Conservation (phyloP, 2,888 invertebrate species). For the Nymphalis urticae region DNA sequence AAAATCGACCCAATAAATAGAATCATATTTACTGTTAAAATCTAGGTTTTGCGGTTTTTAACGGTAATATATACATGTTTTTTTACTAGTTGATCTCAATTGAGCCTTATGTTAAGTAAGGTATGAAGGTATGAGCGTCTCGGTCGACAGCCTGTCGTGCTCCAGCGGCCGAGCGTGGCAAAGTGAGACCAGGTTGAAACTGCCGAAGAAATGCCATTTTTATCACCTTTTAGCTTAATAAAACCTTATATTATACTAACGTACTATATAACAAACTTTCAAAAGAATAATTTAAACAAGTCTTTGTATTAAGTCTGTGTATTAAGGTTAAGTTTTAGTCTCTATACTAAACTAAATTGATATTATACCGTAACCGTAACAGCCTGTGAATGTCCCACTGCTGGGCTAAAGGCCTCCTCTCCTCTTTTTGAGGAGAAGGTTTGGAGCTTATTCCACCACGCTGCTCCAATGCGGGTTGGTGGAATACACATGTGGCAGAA, state of each 20-base stretch:
- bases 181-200: constrained; percentile 19
- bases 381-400: too few relatives aligned
- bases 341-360: too few relatives aligned
- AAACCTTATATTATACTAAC: constrained; percentile 12
- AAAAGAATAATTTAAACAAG: background rate
- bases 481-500: too few relatives aligned
- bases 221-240: constrained; percentile 4
- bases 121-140: constrained; percentile 43
- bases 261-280: background rate
- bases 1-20: background rate
- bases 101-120: constrained; percentile 33
- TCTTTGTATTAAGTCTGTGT: too few relatives aligned
- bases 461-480: too few relatives aligned
- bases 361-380: too few relatives aligned
- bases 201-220: constrained; percentile 13
- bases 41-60: constrained; percentile 3
- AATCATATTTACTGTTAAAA: background rate
- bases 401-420: too few relatives aligned
- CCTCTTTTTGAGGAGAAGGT: too few relatives aligned
- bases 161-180: constrained; percentile 59
- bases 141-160: constrained; percentile 59
- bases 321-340: too few relatives aligned
- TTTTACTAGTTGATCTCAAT: constrained; percentile 4
- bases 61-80: constrained; percentile 9
- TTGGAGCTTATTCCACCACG: too few relatives aligned